Conservation (phyloP, 2,888 invertebrate species). For the Heliothis peltigera region DNA sequence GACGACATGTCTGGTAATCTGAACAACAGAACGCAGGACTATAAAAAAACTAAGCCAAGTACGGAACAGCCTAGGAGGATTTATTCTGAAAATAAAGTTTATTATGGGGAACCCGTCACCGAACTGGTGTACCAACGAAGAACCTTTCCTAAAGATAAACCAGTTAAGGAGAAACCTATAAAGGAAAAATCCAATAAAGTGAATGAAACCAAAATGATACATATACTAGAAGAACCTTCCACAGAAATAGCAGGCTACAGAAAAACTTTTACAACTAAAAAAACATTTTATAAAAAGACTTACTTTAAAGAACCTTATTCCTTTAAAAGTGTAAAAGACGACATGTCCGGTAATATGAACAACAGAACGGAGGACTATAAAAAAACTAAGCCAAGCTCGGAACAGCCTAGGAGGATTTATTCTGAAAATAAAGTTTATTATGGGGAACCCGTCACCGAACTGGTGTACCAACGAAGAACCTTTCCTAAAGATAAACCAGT, state of each 20-base stretch:
- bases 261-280: neutral
- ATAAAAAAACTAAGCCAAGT: neutral
- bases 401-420: neutral
- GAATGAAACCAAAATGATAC: neutral
- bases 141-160: neutral
- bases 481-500: neutral
- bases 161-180: neutral
- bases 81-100: neutral
- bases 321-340: neutral
- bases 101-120: neutral
- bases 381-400: neutral
- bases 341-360: neutral
- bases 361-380: neutral
- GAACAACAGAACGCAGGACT: neutral
- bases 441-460: neutral
- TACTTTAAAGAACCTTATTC: neutral
- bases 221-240: neutral
- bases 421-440: neutral
- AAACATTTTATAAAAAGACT: too few species aligned
- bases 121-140: neutral
- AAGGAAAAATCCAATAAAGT: neutral
- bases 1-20: neutral
- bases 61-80: neutral
- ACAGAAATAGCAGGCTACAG: neutral
- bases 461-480: neutral